Conservation (phyloP, 2,797 vertebrate species). For the Luscinia luscinia region DNA sequence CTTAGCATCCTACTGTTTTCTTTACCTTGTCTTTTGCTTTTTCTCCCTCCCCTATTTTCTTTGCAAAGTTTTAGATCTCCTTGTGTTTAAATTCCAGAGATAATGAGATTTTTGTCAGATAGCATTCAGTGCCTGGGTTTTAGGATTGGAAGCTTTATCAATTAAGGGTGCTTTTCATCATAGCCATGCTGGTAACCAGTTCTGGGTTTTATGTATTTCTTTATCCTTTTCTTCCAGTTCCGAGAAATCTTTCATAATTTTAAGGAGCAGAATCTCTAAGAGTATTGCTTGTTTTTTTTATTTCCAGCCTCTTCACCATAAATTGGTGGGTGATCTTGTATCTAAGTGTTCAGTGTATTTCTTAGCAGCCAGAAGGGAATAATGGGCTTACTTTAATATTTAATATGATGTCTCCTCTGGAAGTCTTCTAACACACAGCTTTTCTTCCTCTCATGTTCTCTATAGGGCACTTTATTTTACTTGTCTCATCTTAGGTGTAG, state of each 20-base stretch:
- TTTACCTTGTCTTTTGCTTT: not conserved
- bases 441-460: not conserved
- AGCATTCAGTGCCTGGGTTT: not conserved
- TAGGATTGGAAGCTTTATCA: not conserved
- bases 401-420: not conserved
- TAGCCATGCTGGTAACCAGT: not conserved
- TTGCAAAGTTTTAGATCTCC: not conserved
- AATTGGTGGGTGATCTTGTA: not conserved
- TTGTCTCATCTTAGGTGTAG: not conserved
- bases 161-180: not conserved
- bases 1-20: not conserved
- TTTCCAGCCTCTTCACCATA: not conserved
- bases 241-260: not conserved
- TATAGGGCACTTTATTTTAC: not conserved
- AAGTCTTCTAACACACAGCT: not conserved
- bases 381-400: slow-evolving; percentile 31
- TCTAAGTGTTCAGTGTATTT: not conserved
- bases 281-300: not conserved
- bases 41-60: not conserved
- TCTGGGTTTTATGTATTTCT: not conserved
- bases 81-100: not conserved
- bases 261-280: not conserved
- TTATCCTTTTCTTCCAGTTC: not conserved
- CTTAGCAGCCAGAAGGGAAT: not conserved
- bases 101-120: slow-evolving; percentile 5